Evolutionary conservation across 92 coral and sea anemone genomes (phyloP).

Genomic region (Diadumene lineata): DNA sequence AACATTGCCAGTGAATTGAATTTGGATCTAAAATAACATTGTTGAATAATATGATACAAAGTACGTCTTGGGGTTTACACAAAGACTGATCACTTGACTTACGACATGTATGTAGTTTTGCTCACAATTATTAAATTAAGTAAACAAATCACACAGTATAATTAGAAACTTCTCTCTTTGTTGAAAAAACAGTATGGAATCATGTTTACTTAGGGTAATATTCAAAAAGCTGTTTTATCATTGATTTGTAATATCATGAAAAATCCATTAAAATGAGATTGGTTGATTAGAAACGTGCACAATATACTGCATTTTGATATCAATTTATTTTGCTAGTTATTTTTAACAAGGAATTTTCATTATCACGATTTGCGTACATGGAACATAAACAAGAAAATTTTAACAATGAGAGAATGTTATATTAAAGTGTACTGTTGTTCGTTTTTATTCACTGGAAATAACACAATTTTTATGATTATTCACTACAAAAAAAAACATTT

Average conservation of each 20-base stretch:
- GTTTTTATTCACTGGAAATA: no score
- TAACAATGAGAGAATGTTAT: no score
- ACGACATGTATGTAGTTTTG: conserved; percentile 1
- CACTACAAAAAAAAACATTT: no score
- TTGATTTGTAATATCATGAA: not conserved
- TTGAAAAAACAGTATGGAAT: conserved; percentile 16
- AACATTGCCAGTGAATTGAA: not conserved
- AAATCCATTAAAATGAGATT: conserved; percentile 28
- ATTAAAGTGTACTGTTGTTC: no score
- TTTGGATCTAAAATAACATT: not conserved
- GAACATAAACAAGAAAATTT: no score
- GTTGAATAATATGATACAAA: not conserved
- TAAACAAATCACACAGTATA: not conserved
- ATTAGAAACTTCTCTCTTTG: conserved; percentile 20
- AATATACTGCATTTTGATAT: not conserved
- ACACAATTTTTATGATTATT: no score
- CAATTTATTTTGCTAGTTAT: conserved; percentile 2
- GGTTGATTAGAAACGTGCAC: no score
- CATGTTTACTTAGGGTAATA: conserved; percentile 15
- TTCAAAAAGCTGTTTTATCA: conserved; percentile 16
- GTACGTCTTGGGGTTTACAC: not conserved
- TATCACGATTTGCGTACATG: no score
- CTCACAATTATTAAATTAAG: conserved; percentile 2
- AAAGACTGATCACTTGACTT: not conserved
- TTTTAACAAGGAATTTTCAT: conserved; percentile 33